Evolutionary conservation across 2,888 invertebrate species (phyloP).

Genomic region (Rhogogaster chlorosoma): DNA sequence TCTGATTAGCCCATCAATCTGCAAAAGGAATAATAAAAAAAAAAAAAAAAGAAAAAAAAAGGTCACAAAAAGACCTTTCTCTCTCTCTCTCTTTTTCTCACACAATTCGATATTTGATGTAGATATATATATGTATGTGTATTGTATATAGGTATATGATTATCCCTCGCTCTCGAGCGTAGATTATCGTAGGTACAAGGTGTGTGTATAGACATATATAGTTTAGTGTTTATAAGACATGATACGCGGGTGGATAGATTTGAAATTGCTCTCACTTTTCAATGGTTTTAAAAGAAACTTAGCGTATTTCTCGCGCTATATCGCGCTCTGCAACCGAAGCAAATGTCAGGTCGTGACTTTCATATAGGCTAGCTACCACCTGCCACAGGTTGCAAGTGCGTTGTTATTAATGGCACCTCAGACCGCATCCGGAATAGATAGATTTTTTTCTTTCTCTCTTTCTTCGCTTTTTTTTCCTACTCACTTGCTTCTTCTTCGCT

Average conservation of each 20-base stretch:
- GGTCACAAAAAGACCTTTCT: background rate
- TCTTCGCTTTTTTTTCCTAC: too few relatives aligned
- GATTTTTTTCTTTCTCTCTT: background rate
- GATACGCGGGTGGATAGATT: slow-evolving; percentile 61
- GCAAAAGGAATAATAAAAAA: background rate
- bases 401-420: slow-evolving; percentile 73
- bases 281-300: slow-evolving; percentile 67
- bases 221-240: slow-evolving; percentile 44
- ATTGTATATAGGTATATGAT: too few relatives aligned
- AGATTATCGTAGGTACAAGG: too few relatives aligned
- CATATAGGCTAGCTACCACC: slow-evolving; percentile 74
- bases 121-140: too few relatives aligned
- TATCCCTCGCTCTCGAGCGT: too few relatives aligned
- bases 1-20: background rate
- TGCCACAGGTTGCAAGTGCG: slow-evolving; percentile 74
- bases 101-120: too few relatives aligned
- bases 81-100: background rate
- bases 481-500: background rate
- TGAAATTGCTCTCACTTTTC: slow-evolving; percentile 65
- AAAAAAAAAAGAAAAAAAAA: background rate
- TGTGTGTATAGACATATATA: too few relatives aligned
- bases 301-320: slow-evolving; percentile 58
- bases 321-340: slow-evolving; percentile 66
- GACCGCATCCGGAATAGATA: slow-evolving; percentile 72
- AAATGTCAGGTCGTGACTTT: slow-evolving; percentile 77